Evolutionary conservation across 23 tunicate genomes (phyloP).

Genomic region (Clavelina lepadiformis): DNA sequence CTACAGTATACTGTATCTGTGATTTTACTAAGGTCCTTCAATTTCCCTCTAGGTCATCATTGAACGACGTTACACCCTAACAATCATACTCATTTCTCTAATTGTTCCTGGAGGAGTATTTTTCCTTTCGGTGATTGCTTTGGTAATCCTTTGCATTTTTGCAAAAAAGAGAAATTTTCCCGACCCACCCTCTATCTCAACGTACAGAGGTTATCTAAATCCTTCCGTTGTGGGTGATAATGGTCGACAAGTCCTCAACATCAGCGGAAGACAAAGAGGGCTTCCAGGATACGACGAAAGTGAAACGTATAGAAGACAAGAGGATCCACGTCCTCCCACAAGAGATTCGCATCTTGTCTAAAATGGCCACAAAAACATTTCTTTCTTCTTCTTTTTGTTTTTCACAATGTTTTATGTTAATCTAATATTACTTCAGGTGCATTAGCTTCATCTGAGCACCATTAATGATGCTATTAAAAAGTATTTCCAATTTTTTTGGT

Average conservation of each 20-base stretch:
- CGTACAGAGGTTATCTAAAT: slow-evolving; percentile 4
- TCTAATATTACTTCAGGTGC: too few relatives aligned
- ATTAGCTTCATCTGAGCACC: too few relatives aligned
- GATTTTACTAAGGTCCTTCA: too few relatives aligned
- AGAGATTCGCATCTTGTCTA: too few relatives aligned
- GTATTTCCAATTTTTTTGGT: too few relatives aligned
- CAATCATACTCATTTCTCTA: slow-evolving; percentile 23
- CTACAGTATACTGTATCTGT: too few relatives aligned
- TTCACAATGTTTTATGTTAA: too few relatives aligned
- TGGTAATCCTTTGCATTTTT: slow-evolving; percentile 1
- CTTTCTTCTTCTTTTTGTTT: too few relatives aligned
- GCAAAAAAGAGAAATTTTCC: not conserved
- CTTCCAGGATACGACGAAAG: not conserved
- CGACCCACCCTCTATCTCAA: not conserved
- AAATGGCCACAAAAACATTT: too few relatives aligned
- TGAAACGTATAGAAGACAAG: not conserved
- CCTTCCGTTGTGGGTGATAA: slow-evolving; percentile 2
- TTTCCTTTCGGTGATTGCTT: not conserved
- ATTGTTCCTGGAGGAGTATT: slow-evolving; percentile 28
- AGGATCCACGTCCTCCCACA: too few relatives aligned
- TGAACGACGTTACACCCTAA: slow-evolving; percentile 2
- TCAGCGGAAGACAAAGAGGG: not conserved
- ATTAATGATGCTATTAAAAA: too few relatives aligned
- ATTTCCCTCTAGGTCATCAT: slow-evolving; percentile 36
- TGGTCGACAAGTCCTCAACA: not conserved